phyloP scores from a whole-genome alignment of 2,113 vertebrate species.

The Silurus meridionalis region DNA sequence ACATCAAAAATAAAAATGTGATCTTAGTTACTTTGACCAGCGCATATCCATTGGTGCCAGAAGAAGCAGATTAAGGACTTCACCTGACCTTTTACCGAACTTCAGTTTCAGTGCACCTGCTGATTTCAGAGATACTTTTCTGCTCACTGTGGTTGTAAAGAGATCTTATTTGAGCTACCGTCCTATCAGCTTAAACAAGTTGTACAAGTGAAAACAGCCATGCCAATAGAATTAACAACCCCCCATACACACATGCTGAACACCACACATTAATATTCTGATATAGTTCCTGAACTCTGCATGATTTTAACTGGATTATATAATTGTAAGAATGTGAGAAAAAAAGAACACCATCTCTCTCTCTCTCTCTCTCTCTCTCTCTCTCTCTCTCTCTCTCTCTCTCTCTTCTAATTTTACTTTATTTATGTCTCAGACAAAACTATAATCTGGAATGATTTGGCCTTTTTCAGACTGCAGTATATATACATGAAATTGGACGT shows the following conservation, averaged over 20 bases:
- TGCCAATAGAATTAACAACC: background rate
- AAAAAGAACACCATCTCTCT: background rate
- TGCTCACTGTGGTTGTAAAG: background rate
- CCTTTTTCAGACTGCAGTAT: background rate
- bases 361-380: background rate
- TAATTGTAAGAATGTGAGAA: background rate
- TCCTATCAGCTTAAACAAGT: background rate
- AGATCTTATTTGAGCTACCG: background rate
- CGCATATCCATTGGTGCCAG: background rate
- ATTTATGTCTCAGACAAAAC: background rate
- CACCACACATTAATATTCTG: too few relatives aligned
- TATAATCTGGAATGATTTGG: background rate
- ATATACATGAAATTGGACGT: background rate
- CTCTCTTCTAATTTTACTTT: background rate
- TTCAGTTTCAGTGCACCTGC: background rate
- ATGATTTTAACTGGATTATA: background rate
- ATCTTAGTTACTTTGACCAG: background rate
- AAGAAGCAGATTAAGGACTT: background rate
- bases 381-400: background rate
- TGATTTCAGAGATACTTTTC: background rate
- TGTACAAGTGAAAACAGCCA: background rate
- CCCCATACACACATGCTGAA: background rate
- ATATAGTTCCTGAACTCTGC: background rate
- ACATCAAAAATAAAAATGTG: background rate
- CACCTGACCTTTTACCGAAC: background rate